A percentile compares a stretch with the other conserved stretches of the same genome.
These are phyloP conservation scores for Pachyramphus minor DNA, from an alignment of 2,113 vertebrate species.

Conservation along the genomic window DNA sequence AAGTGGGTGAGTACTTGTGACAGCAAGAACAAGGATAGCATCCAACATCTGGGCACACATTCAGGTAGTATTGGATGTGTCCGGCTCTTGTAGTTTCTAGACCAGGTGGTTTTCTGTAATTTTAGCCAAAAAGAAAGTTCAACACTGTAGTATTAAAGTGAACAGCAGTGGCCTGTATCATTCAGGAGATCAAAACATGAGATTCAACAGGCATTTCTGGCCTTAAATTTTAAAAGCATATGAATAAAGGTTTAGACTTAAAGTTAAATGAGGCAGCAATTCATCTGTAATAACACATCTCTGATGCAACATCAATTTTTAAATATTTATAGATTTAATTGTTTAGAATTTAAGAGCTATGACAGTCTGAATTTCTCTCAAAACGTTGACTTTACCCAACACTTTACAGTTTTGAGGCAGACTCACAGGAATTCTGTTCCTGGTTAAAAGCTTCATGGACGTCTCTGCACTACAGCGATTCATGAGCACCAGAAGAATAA, in stretches of 20 bases:
- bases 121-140: background rate
- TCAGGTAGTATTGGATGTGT: background rate
- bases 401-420: background rate
- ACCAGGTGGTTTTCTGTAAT: background rate
- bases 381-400: background rate
- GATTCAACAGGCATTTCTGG: background rate
- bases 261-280: background rate
- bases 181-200: background rate
- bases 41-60: background rate
- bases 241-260: background rate
- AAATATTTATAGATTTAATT: background rate
- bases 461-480: background rate
- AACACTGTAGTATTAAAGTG: background rate
- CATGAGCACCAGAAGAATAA: background rate
- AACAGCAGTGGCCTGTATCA: background rate
- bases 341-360: background rate
- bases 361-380: background rate
- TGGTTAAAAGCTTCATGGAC: background rate
- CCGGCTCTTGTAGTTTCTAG: background rate
- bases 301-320: background rate
- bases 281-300: accelerated
- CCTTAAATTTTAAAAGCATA: background rate
- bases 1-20: background rate
- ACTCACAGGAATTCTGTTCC: background rate
- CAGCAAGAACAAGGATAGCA: background rate